These are phyloP conservation scores for Cuculus canorus DNA, from an alignment of 2,797 vertebrate species.

Conservation along the genomic window DNA sequence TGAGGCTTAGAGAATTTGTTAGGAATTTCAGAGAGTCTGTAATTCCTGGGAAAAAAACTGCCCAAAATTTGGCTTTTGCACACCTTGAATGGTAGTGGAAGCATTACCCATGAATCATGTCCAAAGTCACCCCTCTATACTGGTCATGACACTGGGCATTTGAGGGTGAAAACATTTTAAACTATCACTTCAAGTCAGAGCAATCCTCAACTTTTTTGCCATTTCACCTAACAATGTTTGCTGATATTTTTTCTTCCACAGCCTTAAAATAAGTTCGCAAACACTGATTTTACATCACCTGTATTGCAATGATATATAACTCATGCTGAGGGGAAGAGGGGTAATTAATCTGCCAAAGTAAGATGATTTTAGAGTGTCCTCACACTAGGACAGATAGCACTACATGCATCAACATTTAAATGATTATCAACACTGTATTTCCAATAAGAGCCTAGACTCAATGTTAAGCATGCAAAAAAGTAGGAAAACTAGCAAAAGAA, in stretches of 20 bases:
- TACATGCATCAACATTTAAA: neutral
- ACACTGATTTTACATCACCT: neutral
- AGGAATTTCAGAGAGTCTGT: neutral
- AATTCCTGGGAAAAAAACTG: neutral
- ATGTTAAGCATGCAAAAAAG: neutral
- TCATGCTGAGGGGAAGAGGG: neutral
- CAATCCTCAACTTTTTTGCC: neutral
- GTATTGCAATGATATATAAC: neutral
- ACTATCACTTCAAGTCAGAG: neutral
- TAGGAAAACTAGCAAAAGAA: neutral
- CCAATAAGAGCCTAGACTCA: neutral
- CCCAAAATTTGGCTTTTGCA: neutral
- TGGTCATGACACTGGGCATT: fast-evolving
- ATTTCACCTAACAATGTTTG: neutral
- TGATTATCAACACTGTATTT: neutral
- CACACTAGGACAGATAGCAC: neutral
- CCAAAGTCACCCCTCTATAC: neutral
- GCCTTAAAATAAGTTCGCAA: neutral
- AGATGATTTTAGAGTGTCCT: neutral
- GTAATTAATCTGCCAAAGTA: neutral
- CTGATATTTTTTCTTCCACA: neutral
- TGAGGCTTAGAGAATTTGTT: neutral
- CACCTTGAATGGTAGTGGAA: neutral
- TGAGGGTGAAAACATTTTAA: neutral
- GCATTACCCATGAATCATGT: neutral